phyloP scores from a whole-genome alignment of 2,797 vertebrate species.

The Pseudotriccus pelzelni region DNA sequence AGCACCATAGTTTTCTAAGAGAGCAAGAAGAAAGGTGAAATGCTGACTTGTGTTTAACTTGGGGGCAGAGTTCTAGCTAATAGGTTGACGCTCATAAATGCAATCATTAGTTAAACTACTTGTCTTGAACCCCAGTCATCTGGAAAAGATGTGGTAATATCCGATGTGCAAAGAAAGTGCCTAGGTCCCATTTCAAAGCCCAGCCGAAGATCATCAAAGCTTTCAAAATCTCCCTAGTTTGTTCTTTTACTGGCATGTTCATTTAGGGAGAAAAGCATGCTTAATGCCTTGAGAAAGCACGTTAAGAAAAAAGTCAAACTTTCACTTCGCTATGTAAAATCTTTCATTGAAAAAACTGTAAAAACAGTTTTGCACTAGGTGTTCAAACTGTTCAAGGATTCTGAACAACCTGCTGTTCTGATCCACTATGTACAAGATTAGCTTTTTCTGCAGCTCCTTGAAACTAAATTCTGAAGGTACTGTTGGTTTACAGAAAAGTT shows the following conservation, averaged over 20 bases:
- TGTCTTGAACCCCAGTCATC: neutral
- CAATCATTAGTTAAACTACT: neutral
- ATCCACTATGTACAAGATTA: neutral
- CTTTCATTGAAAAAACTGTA: neutral
- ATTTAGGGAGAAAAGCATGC: neutral
- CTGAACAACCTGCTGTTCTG: neutral
- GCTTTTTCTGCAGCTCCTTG: neutral
- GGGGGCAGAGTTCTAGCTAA: neutral
- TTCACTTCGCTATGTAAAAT: neutral
- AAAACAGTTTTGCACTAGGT: neutral
- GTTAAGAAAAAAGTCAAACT: neutral
- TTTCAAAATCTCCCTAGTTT: neutral
- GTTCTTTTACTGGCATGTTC: neutral
- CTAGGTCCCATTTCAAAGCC: neutral
- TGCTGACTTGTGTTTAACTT: neutral
- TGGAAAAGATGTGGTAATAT: neutral
- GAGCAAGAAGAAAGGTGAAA: neutral
- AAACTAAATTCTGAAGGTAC: neutral
- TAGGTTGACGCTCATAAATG: neutral
- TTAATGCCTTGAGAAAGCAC: neutral
- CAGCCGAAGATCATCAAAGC: neutral
- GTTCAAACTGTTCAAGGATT: neutral
- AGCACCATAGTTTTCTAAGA: neutral
- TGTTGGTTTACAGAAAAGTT: neutral
- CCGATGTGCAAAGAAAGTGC: neutral